Conservation (phyloP, 2,888 invertebrate genomes). For the Alloscopus bannaensis region DNA sequence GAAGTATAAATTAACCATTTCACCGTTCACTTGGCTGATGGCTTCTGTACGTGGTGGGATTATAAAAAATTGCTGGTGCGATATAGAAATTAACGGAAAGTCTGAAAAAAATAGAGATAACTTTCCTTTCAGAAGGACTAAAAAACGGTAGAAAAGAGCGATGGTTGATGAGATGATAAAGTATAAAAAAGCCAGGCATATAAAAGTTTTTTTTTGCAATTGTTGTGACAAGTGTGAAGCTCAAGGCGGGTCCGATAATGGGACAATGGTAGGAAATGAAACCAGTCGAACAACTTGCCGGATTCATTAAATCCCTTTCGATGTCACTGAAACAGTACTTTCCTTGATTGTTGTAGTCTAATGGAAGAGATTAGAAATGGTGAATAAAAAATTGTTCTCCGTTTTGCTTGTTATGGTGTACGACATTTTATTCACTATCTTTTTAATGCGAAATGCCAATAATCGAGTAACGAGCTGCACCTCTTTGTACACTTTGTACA, state of each 20-base stretch:
- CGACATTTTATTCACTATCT: background rate
- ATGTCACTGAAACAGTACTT: slow-evolving; percentile 31
- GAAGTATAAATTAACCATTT: background rate
- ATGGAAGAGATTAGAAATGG: background rate
- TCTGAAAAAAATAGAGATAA: slow-evolving; percentile 10
- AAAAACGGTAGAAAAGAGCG: background rate
- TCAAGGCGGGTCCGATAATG: background rate
- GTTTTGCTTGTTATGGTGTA: too few relatives aligned
- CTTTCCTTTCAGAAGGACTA: background rate
- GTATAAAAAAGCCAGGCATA: background rate
- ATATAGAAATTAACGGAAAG: slow-evolving; percentile 40
- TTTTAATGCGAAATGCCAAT: background rate
- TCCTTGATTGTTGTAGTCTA: slow-evolving; percentile 12
- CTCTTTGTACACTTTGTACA: background rate
- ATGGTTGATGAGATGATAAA: background rate
- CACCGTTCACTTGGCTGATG: slow-evolving; percentile 14
- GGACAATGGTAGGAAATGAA: slow-evolving; percentile 35
- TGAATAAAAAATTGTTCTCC: too few relatives aligned
- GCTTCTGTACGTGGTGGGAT: background rate
- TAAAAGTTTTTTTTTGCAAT: background rate
- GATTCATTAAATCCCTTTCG: slow-evolving; percentile 19
- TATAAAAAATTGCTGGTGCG: background rate
- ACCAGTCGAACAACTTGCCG: slow-evolving; percentile 39
- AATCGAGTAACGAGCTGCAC: background rate
- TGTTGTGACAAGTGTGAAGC: background rate